Base-by-base conservation (phyloP, 2,113 vertebrate species). In the Brachyhypopomus occidentalis region DNA sequence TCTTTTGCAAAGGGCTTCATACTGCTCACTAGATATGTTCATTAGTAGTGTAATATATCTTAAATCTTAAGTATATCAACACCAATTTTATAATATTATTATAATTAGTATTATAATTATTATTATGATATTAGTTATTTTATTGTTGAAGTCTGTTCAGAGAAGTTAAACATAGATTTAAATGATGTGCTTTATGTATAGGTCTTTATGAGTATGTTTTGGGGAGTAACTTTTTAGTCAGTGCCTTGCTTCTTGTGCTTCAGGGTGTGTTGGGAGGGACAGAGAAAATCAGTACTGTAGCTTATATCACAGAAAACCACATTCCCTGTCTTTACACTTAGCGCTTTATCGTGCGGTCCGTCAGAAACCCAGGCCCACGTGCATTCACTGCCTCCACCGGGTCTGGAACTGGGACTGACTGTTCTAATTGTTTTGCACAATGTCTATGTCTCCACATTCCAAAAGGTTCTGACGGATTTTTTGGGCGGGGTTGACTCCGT, bases 381-480 rank as follows among this genome's bases (percentile, higher is more conserved):
- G 30, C 22, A 72, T 79, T 59, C 72, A 69, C 5, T 52, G 52
- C 80, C 52, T 23, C 76, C 30, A 62, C 55, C 64, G 67, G 59
- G 23, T 59, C 72, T 55, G 56, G 70, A 78, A 34, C 48, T 78
- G 45, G 79, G 86, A 84, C 64, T 82, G 86, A 89, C 87, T 86
- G 85, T 83, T 60, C 87, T 80, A 56, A 86, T 90, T 88, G 80
- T 92, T 92, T 93, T 92, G 90, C 91, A 92, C 92, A 92, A 80
- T 88, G 89, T 88, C 69, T 52, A 52, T 14, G 45, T 52, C 66
- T 88, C 52, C 78, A 69, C 63, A 58, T 81, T 82, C 20, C 52
- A 73, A 64, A 60, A 66, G 36, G 23, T 73, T 80, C 87, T 71
- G 36, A 4, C 17, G 69, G 9, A 36, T 62, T n/a, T 89, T 88